These are phyloP conservation scores for Eupithecia pulchellata DNA, from an alignment of 2,888 invertebrate genomes.

Conservation along the genomic window DNA sequence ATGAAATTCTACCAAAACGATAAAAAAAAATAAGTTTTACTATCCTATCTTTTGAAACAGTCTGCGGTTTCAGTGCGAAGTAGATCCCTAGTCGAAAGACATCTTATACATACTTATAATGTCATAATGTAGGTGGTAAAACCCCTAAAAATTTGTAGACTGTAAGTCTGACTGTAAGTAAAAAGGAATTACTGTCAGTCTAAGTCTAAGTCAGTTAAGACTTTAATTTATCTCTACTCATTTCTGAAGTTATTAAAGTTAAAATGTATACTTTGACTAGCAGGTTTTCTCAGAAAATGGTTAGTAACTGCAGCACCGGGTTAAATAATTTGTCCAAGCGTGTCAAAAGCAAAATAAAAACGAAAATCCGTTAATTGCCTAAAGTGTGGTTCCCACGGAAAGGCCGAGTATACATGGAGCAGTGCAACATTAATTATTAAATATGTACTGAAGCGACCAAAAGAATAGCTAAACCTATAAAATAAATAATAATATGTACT, in stretches of 20 bases:
- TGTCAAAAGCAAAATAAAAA: conserved; percentile 61
- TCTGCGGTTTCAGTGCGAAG: neutral
- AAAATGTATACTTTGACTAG: no score
- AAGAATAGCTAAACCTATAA: no score
- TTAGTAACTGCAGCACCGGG: neutral
- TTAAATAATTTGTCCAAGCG: conserved; percentile 50
- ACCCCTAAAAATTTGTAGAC: no score
- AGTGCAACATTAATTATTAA: neutral
- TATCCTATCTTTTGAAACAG: neutral
- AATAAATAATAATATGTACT: no score
- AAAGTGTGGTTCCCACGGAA: conserved; percentile 64
- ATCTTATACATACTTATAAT: neutral
- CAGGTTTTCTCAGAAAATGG: neutral
- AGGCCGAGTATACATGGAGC: neutral
- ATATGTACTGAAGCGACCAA: neutral
- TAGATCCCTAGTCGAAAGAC: neutral
- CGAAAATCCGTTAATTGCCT: conserved; percentile 67
- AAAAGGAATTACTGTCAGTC: no score
- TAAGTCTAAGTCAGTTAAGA: no score
- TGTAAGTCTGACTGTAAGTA: no score
- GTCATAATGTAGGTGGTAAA: no score
- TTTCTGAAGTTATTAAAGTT: no score
- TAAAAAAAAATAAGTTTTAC: neutral
- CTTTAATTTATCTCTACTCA: no score
- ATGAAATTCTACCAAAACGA: neutral